Conservation (phyloP, 35 echinoderm and acorn worm genomes). For the Strongylocentrotus purpuratus region DNA sequence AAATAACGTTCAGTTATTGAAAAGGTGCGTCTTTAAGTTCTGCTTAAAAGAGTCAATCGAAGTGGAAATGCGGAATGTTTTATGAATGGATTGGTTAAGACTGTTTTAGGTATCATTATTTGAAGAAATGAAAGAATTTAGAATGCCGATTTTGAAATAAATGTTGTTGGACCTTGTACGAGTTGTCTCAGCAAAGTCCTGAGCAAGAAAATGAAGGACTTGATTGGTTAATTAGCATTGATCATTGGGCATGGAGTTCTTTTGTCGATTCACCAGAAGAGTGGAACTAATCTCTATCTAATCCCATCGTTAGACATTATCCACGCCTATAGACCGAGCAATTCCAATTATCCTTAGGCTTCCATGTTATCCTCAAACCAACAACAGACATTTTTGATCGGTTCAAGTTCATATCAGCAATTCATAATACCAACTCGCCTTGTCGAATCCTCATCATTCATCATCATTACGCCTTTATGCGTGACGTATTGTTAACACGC, state of each 20-base stretch:
- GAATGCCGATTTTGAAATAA: background rate
- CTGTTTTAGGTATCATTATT: too few species aligned
- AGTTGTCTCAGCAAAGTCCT: too few species aligned
- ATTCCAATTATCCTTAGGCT: background rate
- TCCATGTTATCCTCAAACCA: background rate
- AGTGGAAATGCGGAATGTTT: too few species aligned
- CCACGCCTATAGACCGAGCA: background rate
- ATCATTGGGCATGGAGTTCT: background rate
- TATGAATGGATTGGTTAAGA: too few species aligned
- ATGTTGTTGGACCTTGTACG: background rate
- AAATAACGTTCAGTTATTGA: too few species aligned
- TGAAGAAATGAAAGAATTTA: too few species aligned
- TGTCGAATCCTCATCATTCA: background rate
- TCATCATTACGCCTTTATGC: slow-evolving; percentile 32
- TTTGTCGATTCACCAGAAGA: background rate
- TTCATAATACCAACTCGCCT: background rate
- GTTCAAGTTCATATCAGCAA: slow-evolving; percentile 10
- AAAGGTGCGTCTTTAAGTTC: too few species aligned
- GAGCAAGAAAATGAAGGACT: too few species aligned
- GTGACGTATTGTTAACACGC: background rate
- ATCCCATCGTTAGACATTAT: background rate
- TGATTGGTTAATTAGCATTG: background rate
- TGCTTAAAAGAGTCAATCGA: too few species aligned
- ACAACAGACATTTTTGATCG: background rate
- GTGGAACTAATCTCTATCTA: background rate